Conservation (phyloP, 2,888 invertebrate genomes). For the Lymantria monacha region DNA sequence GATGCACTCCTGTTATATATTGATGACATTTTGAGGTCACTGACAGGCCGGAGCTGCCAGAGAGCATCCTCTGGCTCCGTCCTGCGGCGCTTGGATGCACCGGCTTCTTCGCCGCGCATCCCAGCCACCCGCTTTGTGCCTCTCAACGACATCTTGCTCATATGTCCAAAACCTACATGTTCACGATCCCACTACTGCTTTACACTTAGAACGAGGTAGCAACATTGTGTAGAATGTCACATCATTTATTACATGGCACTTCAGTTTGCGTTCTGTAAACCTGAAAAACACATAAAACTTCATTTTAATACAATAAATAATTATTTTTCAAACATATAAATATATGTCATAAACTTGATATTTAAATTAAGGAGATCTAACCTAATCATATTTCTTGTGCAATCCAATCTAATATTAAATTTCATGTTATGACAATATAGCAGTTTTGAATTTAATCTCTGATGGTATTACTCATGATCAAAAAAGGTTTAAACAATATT, state of each 20-base stretch:
- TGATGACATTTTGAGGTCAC: conserved; percentile 93
- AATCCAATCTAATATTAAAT: too few relatives aligned
- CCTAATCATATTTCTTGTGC: too few relatives aligned
- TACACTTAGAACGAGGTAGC: conserved; percentile 76
- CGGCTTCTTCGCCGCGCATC: conserved; percentile 69
- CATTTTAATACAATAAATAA: conserved; percentile 1
- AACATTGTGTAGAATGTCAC: conserved; percentile 78
- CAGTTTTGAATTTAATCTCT: too few relatives aligned
- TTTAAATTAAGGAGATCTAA: too few relatives aligned
- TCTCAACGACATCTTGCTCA: conserved; percentile 72
- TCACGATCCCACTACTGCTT: conserved; percentile 68
- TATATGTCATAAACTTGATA: too few relatives aligned
- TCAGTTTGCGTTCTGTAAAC: conserved; percentile 60
- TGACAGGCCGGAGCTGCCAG: conserved; percentile 92
- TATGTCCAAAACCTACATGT: conserved; percentile 75
- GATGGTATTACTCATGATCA: too few relatives aligned
- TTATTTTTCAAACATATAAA: too few relatives aligned
- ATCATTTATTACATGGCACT: conserved; percentile 74
- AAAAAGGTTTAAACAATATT: too few relatives aligned
- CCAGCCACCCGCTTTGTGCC: conserved; percentile 74
- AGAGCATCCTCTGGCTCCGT: conserved; percentile 72
- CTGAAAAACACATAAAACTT: conserved; percentile 46
- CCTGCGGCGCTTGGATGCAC: conserved; percentile 72
- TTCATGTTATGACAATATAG: too few relatives aligned
- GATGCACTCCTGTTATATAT: conserved; percentile 92